Base-by-base conservation (phyloP, 2,113 vertebrate species). In the Colossoma macropomum region DNA sequence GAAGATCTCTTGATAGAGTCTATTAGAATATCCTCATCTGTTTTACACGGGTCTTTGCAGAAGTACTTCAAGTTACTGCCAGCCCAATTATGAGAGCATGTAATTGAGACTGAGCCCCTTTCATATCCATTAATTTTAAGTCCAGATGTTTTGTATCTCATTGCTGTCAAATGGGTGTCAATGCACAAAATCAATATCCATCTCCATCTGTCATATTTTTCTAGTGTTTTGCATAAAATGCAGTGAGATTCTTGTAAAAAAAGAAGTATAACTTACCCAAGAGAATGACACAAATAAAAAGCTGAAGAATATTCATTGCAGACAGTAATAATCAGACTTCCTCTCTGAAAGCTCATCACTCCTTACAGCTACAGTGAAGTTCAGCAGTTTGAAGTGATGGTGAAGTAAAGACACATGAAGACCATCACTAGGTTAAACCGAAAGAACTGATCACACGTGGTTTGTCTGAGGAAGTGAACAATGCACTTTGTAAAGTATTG, bases 1-100 rank as follows among this genome's bases (percentile, higher is more conserved):
- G 7, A 0, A 28, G 17, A 27, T 4, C 0, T n/a, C 10, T 77
- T 15, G 19, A 23, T 25, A 3, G 48, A 70, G 63, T 83, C 56
- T 15, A 71, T 21, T 10, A 83, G n/a, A 83, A 83, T 17, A 19
- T 83, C 82, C n/a, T 59, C 0, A 13, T 77, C 9, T 17, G 7
- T n/a, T n/a, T n/a, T n/a, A 60, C 74, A 75, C 23, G 32, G 32
- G 54, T 75, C 30, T 5, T 38, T 60, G 23, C 72, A 75, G 21
- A 75, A 75, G 72, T 75, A 75, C 52, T 75, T 75, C 72, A 27
- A 56, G 72, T 75, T 75, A 5, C 28, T 12, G 1, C 11, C 0
- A 23, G 72, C 72, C 50, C 72, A 75, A 6, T 0, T 1, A 32
- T 75, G 50, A 56, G 72, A 32, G 72, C 72, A 75, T 3, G 21